Evolutionary conservation across 2,888 invertebrate genomes (phyloP).

Genomic region (Tolmerus cingulatus): DNA sequence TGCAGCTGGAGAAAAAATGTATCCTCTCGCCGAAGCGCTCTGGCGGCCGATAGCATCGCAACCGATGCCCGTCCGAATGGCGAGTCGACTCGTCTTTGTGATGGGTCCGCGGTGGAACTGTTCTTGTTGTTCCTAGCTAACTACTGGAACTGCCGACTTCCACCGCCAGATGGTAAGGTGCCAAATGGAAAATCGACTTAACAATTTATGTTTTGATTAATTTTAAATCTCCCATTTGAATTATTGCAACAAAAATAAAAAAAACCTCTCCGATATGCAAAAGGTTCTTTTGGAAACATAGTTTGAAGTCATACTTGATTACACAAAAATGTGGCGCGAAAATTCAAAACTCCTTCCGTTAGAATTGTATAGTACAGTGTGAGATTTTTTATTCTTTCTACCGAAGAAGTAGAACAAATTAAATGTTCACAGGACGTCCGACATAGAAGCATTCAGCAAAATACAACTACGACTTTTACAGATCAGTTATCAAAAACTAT

Average conservation of each 20-base stretch:
- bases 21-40: not conserved
- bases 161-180: not conserved
- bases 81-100: not conserved
- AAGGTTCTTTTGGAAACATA: not conserved
- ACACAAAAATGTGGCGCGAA: not conserved
- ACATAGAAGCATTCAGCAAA: too few species aligned
- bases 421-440: too few species aligned
- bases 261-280: not conserved
- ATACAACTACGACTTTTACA: too few species aligned
- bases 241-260: not conserved
- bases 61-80: not conserved
- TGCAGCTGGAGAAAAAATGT: constrained; percentile 37
- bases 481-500: too few species aligned
- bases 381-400: too few species aligned
- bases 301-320: not conserved
- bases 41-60: not conserved
- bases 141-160: not conserved
- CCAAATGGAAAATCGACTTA: not conserved
- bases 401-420: too few species aligned
- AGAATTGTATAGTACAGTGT: too few species aligned
- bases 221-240: not conserved
- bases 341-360: too few species aligned
- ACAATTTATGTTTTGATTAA: not conserved
- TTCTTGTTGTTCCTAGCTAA: not conserved
- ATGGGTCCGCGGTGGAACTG: not conserved